Evolutionary conservation across 2,888 invertebrate genomes (phyloP).

Genomic region (Drosophila niveifrons): DNA sequence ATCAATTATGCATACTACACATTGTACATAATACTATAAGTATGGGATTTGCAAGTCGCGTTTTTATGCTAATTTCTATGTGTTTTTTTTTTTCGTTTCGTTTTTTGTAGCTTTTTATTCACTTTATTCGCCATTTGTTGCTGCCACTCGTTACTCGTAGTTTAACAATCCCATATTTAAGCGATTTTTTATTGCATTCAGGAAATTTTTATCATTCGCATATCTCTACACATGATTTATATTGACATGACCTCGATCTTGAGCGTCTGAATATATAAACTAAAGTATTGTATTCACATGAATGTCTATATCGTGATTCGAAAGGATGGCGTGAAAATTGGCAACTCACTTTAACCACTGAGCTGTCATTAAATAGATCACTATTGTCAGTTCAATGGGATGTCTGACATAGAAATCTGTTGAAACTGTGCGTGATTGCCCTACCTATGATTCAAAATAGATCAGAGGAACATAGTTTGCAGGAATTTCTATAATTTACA

Average conservation of each 20-base stretch:
- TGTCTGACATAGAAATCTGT: neutral
- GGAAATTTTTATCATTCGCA: conserved; percentile 36
- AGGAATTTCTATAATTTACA: no score
- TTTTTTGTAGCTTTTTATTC: no score
- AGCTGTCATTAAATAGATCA: conserved; percentile 10
- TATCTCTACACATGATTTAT: conserved; percentile 47
- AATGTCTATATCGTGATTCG: conserved; percentile 15
- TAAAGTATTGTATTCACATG: no score
- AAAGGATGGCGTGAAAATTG: conserved; percentile 44
- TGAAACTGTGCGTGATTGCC: no score
- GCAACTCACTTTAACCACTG: conserved; percentile 3
- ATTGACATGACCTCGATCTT: conserved; percentile 50
- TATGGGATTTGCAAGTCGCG: conserved; percentile 30
- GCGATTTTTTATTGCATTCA: conserved; percentile 21
- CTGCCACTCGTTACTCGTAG: conserved; percentile 18
- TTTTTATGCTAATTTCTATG: conserved; percentile 42
- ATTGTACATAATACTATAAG: neutral
- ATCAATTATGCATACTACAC: conserved; percentile 54
- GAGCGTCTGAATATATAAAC: conserved; percentile 9
- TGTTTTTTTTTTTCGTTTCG: neutral
- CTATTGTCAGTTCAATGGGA: conserved; percentile 4
- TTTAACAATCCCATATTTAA: conserved; percentile 4
- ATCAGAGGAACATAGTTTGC: no score
- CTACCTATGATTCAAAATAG: no score
- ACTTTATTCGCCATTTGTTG: conserved; percentile 22